phyloP scores from a whole-genome alignment of 2,888 invertebrate genomes.

The Perdita meconis region DNA sequence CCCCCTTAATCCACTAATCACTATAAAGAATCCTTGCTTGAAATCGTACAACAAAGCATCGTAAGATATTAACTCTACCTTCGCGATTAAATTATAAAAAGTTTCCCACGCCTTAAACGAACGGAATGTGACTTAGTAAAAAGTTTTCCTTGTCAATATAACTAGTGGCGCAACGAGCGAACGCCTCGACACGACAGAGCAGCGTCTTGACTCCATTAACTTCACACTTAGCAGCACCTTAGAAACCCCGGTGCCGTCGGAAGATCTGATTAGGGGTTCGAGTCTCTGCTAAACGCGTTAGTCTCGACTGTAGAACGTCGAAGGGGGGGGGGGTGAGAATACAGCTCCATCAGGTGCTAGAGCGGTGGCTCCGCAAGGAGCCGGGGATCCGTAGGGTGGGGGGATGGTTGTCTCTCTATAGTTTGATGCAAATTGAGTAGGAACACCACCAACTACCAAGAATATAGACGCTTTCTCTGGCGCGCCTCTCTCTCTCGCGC shows the following conservation, averaged over 20 bases:
- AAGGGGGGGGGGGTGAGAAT: constrained; percentile 61
- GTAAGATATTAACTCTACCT: no score
- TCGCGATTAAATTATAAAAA: no score
- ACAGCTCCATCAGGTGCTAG: constrained; percentile 69
- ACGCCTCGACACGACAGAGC: constrained; percentile 49
- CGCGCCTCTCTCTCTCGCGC: constrained; percentile 42
- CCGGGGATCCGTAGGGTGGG: constrained; percentile 31
- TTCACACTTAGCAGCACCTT: constrained; percentile 83
- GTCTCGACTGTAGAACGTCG: constrained; percentile 75
- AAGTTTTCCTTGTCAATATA: neutral
- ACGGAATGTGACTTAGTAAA: neutral
- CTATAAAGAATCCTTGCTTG: no score
- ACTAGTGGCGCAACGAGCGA: constrained; percentile 24
- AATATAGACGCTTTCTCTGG: constrained; percentile 60
- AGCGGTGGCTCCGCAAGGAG: constrained; percentile 49
- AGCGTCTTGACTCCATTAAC: constrained; percentile 84
- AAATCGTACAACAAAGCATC: no score
- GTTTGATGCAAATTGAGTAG: constrained; percentile 83
- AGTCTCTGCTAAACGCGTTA: constrained; percentile 84
- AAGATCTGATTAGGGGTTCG: constrained; percentile 84
- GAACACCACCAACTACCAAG: constrained; percentile 74
- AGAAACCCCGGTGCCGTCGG: constrained; percentile 74
- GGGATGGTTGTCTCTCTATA: constrained; percentile 69
- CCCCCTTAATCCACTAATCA: neutral
- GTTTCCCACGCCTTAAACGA: no score